Evolutionary conservation across 2,797 vertebrate species (phyloP), one percentile per base, ranked within the genome.

Genomic region (Carcharodon carcharias): DNA sequence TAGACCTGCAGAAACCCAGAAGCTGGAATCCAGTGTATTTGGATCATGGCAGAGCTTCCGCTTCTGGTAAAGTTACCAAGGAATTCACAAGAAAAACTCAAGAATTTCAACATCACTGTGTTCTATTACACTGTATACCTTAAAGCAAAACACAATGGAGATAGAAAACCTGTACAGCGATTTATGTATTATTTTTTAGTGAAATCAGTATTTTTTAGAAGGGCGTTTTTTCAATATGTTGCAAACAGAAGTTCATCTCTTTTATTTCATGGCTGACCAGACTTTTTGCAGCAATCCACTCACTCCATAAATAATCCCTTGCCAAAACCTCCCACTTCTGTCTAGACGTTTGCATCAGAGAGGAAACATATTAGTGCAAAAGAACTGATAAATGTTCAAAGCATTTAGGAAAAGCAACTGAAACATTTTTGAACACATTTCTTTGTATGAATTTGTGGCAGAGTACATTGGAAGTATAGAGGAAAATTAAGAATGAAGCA

Each of bases 321-420:
- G 35, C 85, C 71, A 95, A 96, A 96, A 67, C n/a, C 96, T 96
- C 80, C 96, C 85, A 71, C 87, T 96, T 96, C 88, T 71, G 96
- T 96, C 96, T 91, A 96, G 93, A 96, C 85, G 16, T 96, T 96
- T 96, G 96, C 71, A 96, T 95, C 14, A 58, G 61, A 95, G 87
- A 96, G 92, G 96, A 50, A 91, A 56, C 63, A 67, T 96, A 85
- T 88, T 73, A 73, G 65, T 69, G 58, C 92, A 88, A 69, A 73
- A 91, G 69, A 31, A 65, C 92, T 93, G 94, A 95, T 54, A 87
- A 63, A 91, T 65, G 82, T 92, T 96, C 96, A 61, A 45, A 94
- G 73, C 71, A 54, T 95, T 77, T 95, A 56, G 54, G 65, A 96
- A 94, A 71, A 95, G 7, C 35, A 93, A 31, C 71, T 91, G 73